Evolutionary conservation across 2,113 vertebrate genomes (phyloP), one percentile per base, ranked within the genome.

Genomic region (Poeciliopsis turrubarensis): DNA sequence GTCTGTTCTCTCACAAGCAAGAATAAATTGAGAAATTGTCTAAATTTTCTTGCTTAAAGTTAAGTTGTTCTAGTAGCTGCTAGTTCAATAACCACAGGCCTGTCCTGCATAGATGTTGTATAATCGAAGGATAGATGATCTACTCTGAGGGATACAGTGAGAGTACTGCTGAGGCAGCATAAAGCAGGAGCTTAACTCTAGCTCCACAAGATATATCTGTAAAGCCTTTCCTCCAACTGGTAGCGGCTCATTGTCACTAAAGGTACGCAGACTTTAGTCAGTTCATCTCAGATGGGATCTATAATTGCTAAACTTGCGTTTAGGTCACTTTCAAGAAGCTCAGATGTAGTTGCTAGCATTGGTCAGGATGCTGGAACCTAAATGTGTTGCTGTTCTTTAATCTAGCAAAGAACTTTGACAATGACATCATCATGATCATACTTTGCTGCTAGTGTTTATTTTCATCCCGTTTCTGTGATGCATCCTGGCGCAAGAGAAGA

Each of bases 131-230:
- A 12, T 44, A 74, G 41, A 65, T 74, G 25, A 78, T n/a, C 44
- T 57, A 27, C n/a, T 62, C 37, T 47, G 29, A 3, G 62, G 57
- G 69, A 54, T 26, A 34, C 63, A 65, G 22, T 13, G n/a, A 68
- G 8, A 32, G 41, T 27, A 73, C 60, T 78, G 79, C 75, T 85
- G 79, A 81, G 47, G 25, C 72, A 73, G 75, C 65, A 65, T 1
- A 64, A 75, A 65, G 60, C 22, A 19, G 13, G 25, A 65, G 39
- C 65, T 81, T 78, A 79, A 5, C 41, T 65, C 65, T 65, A 82
- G 63, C 41, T 71, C n/a, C 60, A 68, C 29, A 63, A 51, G 75
- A 37, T 73, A 47, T 78, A 19, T 44, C 11, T 19, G n/a, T 37
- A 65, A 60, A 73, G 26, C 68, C 60, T 79, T 22, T 68, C 10